phyloP scores from a whole-genome alignment of 1,140 invertebrate species.

The Calephelis nemesis region DNA sequence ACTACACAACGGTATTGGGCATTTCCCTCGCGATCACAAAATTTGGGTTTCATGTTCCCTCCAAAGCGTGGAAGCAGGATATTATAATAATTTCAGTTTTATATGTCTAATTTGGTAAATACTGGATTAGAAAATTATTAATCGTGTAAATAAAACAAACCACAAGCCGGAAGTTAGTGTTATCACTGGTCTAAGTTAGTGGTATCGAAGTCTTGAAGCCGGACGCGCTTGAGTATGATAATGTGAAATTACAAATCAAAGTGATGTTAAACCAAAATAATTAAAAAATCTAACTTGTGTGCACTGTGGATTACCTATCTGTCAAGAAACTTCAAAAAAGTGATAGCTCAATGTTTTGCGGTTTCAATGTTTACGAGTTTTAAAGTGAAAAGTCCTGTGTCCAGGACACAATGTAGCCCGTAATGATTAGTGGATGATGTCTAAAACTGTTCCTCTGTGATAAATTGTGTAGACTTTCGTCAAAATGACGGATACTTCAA shows the following conservation, averaged over 20 bases:
- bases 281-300: conserved; percentile 25
- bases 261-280: conserved; percentile 2
- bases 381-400: conserved; percentile 22
- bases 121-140: conserved; percentile 17
- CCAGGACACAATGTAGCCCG: conserved; percentile 54
- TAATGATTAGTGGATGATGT: not conserved
- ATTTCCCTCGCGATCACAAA: conserved; percentile 78
- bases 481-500: conserved; percentile 59
- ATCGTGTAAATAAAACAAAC: conserved; percentile 39
- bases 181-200: conserved; percentile 32
- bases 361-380: conserved; percentile 56
- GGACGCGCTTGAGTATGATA: conserved; percentile 32
- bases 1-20: conserved; percentile 78
- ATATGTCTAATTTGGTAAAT: conserved; percentile 12
- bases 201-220: conserved; percentile 30
- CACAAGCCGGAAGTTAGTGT: conserved; percentile 51
- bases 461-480: not conserved
- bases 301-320: conserved; percentile 44
- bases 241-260: conserved; percentile 15
- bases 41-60: conserved; percentile 74
- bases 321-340: conserved; percentile 43
- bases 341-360: conserved; percentile 51
- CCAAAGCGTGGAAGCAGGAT: conserved; percentile 43
- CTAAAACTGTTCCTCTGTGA: not conserved
- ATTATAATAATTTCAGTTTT: not conserved